Evolutionary conservation across 2,797 vertebrate genomes (phyloP).

Genomic region (Gymnothorax reevesii): DNA sequence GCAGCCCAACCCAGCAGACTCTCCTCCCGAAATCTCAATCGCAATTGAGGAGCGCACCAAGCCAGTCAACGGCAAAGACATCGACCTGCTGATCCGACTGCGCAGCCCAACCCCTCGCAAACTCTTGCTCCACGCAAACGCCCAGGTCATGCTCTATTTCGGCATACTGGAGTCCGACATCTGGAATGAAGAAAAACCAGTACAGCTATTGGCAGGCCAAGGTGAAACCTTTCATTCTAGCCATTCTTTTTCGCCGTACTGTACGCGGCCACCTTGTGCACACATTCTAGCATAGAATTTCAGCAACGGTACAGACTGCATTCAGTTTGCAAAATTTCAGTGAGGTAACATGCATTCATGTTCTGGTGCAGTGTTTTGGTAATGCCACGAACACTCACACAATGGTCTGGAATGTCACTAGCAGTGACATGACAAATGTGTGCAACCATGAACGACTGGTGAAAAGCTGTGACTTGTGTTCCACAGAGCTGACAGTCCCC

Average conservation of each 20-base stretch:
- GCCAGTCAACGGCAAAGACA: slow-evolving; percentile 60
- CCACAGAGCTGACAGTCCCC: slow-evolving; percentile 52
- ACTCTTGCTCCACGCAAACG: slow-evolving; percentile 58
- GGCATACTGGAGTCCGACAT: slow-evolving; percentile 53
- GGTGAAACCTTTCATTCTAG: slow-evolving; percentile 58
- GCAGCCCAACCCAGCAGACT: slow-evolving; percentile 36
- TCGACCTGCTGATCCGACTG: slow-evolving; percentile 61
- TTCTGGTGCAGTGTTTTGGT: background rate
- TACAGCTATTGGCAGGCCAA: slow-evolving; percentile 56
- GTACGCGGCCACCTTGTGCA: background rate
- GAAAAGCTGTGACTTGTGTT: background rate
- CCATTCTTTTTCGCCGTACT: background rate
- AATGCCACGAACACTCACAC: background rate
- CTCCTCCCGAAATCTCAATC: slow-evolving; percentile 48
- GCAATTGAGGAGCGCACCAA: slow-evolving; percentile 46
- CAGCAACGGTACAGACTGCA: background rate
- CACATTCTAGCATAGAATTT: background rate
- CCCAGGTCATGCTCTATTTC: slow-evolving; percentile 71
- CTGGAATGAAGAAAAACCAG: slow-evolving; percentile 54
- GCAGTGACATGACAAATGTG: background rate
- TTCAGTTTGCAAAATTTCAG: background rate
- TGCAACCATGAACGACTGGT: background rate
- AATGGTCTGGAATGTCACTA: background rate
- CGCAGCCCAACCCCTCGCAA: slow-evolving; percentile 55
- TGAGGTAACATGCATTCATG: background rate